Conservation (phyloP, 2,113 vertebrate genomes). For the Oreochromis tanganicae region DNA sequence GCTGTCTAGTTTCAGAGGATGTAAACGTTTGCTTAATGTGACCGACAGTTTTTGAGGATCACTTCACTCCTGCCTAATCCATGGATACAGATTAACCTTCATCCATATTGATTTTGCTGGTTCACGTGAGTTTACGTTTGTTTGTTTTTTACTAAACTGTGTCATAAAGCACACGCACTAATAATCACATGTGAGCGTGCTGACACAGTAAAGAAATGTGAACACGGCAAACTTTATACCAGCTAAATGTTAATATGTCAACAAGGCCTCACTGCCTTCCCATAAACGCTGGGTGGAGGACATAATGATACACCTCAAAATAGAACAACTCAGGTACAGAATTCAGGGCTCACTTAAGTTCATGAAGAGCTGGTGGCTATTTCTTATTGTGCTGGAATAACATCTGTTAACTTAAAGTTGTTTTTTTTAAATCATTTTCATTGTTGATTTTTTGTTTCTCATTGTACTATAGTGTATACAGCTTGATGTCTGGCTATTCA, state of each 20-base stretch:
- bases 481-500: neutral
- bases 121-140: rapidly evolving
- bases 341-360: neutral
- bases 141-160: neutral
- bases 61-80: neutral
- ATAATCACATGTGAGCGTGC: neutral
- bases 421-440: neutral
- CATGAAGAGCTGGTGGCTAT: neutral
- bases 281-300: neutral
- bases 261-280: neutral
- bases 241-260: neutral
- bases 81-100: neutral
- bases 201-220: neutral
- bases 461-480: neutral
- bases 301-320: neutral
- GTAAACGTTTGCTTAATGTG: neutral
- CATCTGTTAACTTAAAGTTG: neutral
- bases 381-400: neutral
- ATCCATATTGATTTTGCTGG: neutral
- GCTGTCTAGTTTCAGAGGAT: neutral
- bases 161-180: neutral
- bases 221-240: neutral
- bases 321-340: neutral
- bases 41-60: neutral
- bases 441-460: neutral